Conservation (phyloP, 2,113 vertebrate genomes). For the Serinus canaria region DNA sequence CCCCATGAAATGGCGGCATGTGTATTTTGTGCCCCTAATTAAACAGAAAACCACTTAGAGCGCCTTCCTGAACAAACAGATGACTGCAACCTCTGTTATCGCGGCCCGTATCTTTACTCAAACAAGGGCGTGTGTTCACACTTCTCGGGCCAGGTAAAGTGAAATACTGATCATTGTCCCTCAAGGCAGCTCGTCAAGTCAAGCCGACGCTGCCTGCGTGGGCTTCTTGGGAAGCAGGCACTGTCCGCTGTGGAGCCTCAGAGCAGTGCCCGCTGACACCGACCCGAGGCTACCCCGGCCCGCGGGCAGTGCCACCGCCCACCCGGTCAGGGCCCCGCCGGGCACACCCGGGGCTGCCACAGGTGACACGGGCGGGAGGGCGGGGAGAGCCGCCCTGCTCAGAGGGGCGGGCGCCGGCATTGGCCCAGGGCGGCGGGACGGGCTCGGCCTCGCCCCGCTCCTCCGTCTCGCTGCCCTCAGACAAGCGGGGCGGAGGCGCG, state of each 20-base stretch:
- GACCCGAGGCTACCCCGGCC: rapidly evolving
- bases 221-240: rapidly evolving
- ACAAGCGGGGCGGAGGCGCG: neutral
- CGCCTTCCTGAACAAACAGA: neutral
- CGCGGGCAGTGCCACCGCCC: rapidly evolving
- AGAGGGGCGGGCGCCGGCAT: neutral
- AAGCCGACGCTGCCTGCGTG: neutral
- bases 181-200: neutral
- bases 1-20: neutral
- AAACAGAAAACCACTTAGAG: neutral
- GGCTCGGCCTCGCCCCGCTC: neutral
- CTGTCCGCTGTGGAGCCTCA: rapidly evolving
- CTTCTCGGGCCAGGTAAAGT: neutral
- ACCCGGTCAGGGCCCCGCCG: rapidly evolving
- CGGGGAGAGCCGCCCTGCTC: neutral
- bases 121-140: neutral
- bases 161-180: neutral
- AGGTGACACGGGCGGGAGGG: neutral
- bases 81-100: neutral
- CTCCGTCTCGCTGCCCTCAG: neutral
- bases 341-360: neutral
- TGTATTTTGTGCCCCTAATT: neutral
- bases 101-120: neutral
- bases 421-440: neutral
- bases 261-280: neutral